phyloP scores from a whole-genome alignment of 2,888 invertebrate genomes.

The Caenorhabditis macrosperma region DNA sequence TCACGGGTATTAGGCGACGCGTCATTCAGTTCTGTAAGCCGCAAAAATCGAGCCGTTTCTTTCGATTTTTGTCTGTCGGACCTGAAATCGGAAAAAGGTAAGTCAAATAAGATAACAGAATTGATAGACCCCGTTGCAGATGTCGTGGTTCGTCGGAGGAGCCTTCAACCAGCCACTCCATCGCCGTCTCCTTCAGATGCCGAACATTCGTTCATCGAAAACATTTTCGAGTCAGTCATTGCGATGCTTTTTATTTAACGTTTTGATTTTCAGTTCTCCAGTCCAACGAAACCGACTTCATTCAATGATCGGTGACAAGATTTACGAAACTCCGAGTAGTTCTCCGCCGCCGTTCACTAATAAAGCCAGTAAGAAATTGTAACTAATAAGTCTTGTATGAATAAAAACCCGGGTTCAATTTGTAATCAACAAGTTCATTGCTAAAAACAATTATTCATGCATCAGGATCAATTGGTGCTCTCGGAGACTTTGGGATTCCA shows the following conservation, averaged over 20 bases:
- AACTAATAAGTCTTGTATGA: constrained; percentile 26
- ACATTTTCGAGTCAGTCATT: constrained; percentile 37
- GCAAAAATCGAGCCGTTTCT: constrained; percentile 30
- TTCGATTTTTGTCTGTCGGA: constrained; percentile 37
- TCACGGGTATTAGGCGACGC: constrained; percentile 8
- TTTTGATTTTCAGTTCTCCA: constrained; percentile 23
- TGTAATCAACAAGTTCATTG: not conserved
- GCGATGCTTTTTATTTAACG: not conserved
- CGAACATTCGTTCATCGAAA: constrained; percentile 42
- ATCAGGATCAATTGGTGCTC: constrained; percentile 32
- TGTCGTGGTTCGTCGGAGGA: constrained; percentile 40
- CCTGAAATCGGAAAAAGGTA: constrained; percentile 13
- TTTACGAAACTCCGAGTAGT: constrained; percentile 36
- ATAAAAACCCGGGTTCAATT: constrained; percentile 7
- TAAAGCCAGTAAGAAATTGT: constrained; percentile 22
- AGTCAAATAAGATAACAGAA: not conserved
- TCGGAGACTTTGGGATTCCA: constrained; percentile 42
- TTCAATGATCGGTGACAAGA: constrained; percentile 44
- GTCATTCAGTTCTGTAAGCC: constrained; percentile 8
- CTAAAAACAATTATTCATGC: constrained; percentile 13
- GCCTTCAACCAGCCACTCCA: constrained; percentile 31
- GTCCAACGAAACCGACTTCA: constrained; percentile 38
- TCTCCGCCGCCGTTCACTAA: constrained; percentile 21
- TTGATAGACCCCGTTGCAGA: too few relatives aligned
- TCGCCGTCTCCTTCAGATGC: constrained; percentile 23